Evolutionary conservation across 2,888 invertebrate genomes (phyloP).

Genomic region (Pachydiplax longipennis): DNA sequence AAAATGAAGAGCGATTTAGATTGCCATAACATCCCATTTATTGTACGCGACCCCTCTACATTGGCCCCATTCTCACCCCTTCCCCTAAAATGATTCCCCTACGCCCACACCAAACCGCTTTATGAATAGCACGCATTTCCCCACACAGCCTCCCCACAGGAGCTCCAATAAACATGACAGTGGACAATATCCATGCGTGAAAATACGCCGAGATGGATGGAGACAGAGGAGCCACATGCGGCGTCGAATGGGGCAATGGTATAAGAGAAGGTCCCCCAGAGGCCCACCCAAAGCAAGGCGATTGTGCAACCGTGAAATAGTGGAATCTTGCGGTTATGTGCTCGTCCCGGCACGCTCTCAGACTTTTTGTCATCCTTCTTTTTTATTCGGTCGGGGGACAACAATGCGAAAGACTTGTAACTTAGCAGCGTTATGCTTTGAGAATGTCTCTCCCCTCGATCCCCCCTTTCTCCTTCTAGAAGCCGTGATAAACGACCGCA

Average conservation of each 20-base stretch:
- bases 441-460: neutral
- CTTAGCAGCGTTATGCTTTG: neutral
- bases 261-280: neutral
- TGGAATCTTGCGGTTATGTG: neutral
- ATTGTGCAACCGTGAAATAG: slow-evolving; percentile 1
- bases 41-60: neutral
- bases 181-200: neutral
- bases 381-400: neutral
- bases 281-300: neutral
- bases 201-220: neutral
- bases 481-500: neutral
- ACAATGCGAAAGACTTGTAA: neutral
- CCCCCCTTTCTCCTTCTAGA: neutral
- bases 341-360: neutral
- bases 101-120: neutral
- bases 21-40: too few relatives aligned
- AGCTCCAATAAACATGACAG: neutral
- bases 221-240: neutral
- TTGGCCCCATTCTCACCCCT: neutral
- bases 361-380: neutral
- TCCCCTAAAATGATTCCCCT: neutral
- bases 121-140: neutral
- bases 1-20: too few relatives aligned
- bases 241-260: neutral
- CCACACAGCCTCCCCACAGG: neutral